Evolutionary conservation across 2,888 invertebrate species (phyloP).

Genomic region (Tenthredo amoena): DNA sequence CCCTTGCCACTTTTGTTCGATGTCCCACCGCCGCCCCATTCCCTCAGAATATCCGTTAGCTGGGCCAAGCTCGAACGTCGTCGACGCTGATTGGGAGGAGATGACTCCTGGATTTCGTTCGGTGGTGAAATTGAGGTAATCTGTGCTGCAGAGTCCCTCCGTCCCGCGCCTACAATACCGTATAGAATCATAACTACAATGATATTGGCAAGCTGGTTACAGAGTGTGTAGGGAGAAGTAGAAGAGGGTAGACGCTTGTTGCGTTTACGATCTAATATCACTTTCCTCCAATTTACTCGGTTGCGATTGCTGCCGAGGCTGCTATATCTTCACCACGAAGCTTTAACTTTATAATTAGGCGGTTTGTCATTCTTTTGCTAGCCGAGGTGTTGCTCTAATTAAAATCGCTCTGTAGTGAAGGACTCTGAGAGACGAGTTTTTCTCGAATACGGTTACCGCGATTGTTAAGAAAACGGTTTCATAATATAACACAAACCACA

Average conservation of each 20-base stretch:
- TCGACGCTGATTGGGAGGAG: slow-evolving; percentile 85
- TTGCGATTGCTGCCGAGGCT: neutral
- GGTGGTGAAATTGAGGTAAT: slow-evolving; percentile 92
- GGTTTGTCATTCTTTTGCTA: slow-evolving; percentile 31
- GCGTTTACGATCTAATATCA: slow-evolving; percentile 16
- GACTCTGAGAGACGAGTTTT: neutral
- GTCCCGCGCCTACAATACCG: slow-evolving; percentile 79
- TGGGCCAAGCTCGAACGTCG: slow-evolving; percentile 93
- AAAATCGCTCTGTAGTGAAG: neutral
- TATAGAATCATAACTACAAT: neutral
- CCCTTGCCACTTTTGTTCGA: slow-evolving; percentile 76
- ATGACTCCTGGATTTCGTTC: slow-evolving; percentile 85
- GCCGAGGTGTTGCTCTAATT: slow-evolving; percentile 27
- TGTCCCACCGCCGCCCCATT: slow-evolving; percentile 87
- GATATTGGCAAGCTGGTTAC: neutral
- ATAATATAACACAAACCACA: neutral
- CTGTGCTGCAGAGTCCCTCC: slow-evolving; percentile 95
- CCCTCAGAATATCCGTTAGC: slow-evolving; percentile 91
- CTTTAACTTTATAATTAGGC: slow-evolving; percentile 34
- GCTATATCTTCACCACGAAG: neutral
- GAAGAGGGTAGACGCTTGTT: neutral
- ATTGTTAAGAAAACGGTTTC: slow-evolving; percentile 32
- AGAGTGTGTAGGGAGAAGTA: neutral
- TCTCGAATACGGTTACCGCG: neutral
- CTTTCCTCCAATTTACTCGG: neutral